These are phyloP conservation scores for Takifugu rubripes DNA, from an alignment of 2,797 vertebrate species.

Conservation along the genomic window DNA sequence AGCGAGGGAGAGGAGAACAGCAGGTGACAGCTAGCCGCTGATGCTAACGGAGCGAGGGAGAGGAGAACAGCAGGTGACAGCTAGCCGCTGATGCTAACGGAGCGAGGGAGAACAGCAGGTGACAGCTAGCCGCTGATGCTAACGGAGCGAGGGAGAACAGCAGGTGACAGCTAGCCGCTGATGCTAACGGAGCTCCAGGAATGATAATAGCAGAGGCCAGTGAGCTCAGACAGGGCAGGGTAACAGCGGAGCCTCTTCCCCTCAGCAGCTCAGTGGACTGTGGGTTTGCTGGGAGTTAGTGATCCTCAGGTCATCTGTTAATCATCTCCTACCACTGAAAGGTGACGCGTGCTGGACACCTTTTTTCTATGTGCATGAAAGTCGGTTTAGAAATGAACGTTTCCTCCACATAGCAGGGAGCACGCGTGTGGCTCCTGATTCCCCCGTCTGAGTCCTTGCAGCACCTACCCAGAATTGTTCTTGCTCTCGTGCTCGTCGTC, in stretches of 20 bases:
- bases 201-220: not conserved
- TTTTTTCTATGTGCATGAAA: conserved; percentile 2
- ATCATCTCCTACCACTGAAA: not conserved
- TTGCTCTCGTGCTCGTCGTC: conserved; percentile 69
- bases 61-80: no score
- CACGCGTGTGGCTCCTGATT: conserved; percentile 11
- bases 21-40: no score
- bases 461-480: conserved; percentile 78
- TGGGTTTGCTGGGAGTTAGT: conserved; percentile 53
- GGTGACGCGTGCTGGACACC: conserved; percentile 6
- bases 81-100: no score
- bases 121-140: no score
- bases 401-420: not conserved
- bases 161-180: no score
- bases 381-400: conserved; percentile 15
- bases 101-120: no score
- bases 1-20: no score
- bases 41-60: no score
- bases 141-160: no score
- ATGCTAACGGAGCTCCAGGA: no score
- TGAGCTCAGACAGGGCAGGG: conserved; percentile 48
- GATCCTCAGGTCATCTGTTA: conserved; percentile 32
- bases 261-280: conserved; percentile 56
- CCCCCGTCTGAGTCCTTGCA: conserved; percentile 12
- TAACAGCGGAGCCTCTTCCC: conserved; percentile 25